Conservation (phyloP, 1,140 invertebrate species). For the Neuroterus valhalla region DNA sequence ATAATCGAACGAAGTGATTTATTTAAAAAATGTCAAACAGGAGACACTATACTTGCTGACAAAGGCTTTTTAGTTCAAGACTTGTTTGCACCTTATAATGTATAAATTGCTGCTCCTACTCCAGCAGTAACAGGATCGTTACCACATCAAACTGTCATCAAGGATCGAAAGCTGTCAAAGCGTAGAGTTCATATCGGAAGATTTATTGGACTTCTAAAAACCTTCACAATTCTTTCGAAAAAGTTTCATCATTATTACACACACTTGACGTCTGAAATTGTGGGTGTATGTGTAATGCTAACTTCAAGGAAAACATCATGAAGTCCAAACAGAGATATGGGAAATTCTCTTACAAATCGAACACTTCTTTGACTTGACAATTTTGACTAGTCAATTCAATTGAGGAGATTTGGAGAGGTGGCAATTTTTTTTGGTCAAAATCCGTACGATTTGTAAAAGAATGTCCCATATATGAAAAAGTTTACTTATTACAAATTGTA, state of each 20-base stretch:
- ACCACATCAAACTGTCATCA: slow-evolving; percentile 43
- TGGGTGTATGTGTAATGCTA: slow-evolving; percentile 28
- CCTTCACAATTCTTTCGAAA: slow-evolving; percentile 52
- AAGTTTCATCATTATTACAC: slow-evolving; percentile 36
- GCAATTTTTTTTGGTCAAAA: too few relatives aligned
- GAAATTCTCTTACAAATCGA: too few relatives aligned
- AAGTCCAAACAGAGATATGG: too few relatives aligned
- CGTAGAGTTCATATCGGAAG: too few relatives aligned
- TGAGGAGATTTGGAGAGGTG: too few relatives aligned
- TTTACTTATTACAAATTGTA: too few relatives aligned
- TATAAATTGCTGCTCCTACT: slow-evolving; percentile 38
- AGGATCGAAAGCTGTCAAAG: slow-evolving; percentile 59
- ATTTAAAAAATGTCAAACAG: slow-evolving; percentile 33
- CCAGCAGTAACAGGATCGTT: slow-evolving; percentile 44
- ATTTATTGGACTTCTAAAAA: too few relatives aligned
- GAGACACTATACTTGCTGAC: slow-evolving; percentile 45
- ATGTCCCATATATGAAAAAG: too few relatives aligned
- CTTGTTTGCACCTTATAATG: slow-evolving; percentile 40
- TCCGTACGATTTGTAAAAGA: too few relatives aligned
- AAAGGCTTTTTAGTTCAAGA: slow-evolving; percentile 50
- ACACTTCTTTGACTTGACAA: too few relatives aligned
- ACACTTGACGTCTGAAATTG: slow-evolving; percentile 39
- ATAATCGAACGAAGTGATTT: slow-evolving; percentile 48
- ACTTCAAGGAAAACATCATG: neutral
- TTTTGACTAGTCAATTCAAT: too few relatives aligned